Conservation (phyloP, 92 coral and sea anemone genomes). For the Epizoanthus rinbou region DNA sequence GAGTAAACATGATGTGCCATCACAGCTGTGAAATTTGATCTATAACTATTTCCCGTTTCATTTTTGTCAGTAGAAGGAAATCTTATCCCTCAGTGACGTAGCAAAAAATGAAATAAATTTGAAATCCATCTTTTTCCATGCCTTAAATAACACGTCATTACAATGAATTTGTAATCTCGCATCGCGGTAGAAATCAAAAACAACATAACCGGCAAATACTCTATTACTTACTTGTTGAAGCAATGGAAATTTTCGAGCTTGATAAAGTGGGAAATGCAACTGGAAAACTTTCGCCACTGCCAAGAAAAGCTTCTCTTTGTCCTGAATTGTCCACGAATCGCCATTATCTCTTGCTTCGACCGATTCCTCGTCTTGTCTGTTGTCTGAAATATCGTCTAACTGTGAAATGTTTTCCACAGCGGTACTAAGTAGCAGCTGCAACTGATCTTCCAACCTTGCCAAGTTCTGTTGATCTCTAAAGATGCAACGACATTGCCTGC, state of each 20-base stretch:
- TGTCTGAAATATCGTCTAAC: conserved; percentile 54
- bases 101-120: no score
- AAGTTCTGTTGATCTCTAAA: conserved; percentile 87
- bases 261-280: conserved; percentile 94
- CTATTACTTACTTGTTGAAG: conserved; percentile 71
- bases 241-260: conserved; percentile 86
- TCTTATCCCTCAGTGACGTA: no score
- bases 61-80: no score
- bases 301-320: conserved; percentile 79
- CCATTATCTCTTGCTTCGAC: conserved; percentile 44
- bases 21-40: no score
- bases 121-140: no score
- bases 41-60: no score
- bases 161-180: not conserved
- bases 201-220: not conserved
- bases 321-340: conserved; percentile 74
- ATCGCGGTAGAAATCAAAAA: not conserved
- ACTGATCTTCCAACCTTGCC: conserved; percentile 81
- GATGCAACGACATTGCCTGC: conserved; percentile 94
- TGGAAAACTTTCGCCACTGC: conserved; percentile 92
- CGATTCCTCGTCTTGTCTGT: conserved; percentile 40
- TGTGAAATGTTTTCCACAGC: conserved; percentile 73
- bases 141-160: no score
- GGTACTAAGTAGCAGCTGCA: conserved; percentile 71
- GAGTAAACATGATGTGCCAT: not conserved